Evolutionary conservation across 2,113 vertebrate species (phyloP).

Genomic region (Oncorhynchus mykiss): DNA sequence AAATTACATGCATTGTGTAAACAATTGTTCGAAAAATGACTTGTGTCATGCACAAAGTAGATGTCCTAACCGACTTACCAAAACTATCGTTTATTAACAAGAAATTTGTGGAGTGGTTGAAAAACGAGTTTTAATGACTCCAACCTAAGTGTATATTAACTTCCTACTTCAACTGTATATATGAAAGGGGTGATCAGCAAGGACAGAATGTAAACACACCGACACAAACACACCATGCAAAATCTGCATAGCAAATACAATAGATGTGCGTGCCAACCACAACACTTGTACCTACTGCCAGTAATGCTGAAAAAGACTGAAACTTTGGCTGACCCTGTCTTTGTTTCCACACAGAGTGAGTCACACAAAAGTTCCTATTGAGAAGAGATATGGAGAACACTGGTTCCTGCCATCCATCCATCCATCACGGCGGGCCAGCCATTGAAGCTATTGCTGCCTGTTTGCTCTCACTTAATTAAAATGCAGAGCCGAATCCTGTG

Average conservation of each 20-base stretch:
- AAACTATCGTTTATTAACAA: no score
- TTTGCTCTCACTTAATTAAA: constrained; percentile 64
- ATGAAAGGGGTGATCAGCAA: no score
- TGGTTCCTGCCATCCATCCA: constrained; percentile 54
- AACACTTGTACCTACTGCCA: constrained; percentile 36
- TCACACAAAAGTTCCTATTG: constrained; percentile 47
- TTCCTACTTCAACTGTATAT: no score
- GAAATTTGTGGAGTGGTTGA: no score
- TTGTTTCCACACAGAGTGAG: constrained; percentile 28
- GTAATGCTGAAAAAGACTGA: constrained; percentile 43
- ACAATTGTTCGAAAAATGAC: no score
- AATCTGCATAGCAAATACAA: constrained; percentile 18
- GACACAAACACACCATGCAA: neutral
- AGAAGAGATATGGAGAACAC: constrained; percentile 49
- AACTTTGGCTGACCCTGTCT: constrained; percentile 42
- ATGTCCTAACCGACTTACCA: no score
- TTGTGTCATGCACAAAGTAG: no score
- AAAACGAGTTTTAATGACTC: no score
- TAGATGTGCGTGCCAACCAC: constrained; percentile 23
- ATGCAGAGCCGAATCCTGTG: constrained; percentile 57
- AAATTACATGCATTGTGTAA: no score
- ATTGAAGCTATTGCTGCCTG: constrained; percentile 56
- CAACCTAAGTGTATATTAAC: no score
- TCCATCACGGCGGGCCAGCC: constrained; percentile 35
- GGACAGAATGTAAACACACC: neutral